Evolutionary conservation across 2,797 vertebrate species (phyloP), one percentile per base, ranked within the genome.

Genomic region (Cuniculus paca): DNA sequence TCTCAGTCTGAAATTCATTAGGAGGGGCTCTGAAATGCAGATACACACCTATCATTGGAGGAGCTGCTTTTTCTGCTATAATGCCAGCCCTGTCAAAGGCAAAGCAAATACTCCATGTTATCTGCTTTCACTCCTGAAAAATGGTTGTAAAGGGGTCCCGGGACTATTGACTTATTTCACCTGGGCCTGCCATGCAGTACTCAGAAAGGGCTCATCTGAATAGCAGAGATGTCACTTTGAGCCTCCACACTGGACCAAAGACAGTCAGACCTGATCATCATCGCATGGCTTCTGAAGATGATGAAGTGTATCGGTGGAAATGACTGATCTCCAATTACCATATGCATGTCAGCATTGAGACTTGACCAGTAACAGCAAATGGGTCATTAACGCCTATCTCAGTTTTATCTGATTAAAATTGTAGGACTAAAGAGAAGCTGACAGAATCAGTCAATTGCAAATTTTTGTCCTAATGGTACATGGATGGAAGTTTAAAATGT

Each of bases 1-100:
- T 98, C 95, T 96, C 94, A 95, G 88, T 97, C 97, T 98, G 97
- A 98, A 98, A 98, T 98, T 98, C 97, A 98, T 98, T 95, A 98
- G 97, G 97, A n/a, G 31, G 94, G 86, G 92, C 87, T 91, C 92
- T 34, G 85, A 90, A 97, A 95, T 83, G 96, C 95, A 96, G 83
- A 97, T 81, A 81, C 80, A 90, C 87, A 63, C n/a, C 85, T 87
- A 34, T 5, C 54, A 90, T 34, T 52, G 72, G 3, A 92, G 24
- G 22, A 77, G n/a, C 65, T 14, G 28, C 19, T 36, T 54, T 58
- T 58, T 42, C 68, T 50, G 16, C 56, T 3, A 8, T 4, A 39
- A 68, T 4, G n/a, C 36, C 22, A 84, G 87, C 58, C 92, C 90
- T 45, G 82, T 93, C 36, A 54, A 77, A 94, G 95, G 34, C 75